Percentiles rank a stretch among this genome's conserved stretches.
These are phyloP conservation scores for Allygus modestus DNA, from an alignment of 2,888 invertebrate genomes.

Conservation along the genomic window DNA sequence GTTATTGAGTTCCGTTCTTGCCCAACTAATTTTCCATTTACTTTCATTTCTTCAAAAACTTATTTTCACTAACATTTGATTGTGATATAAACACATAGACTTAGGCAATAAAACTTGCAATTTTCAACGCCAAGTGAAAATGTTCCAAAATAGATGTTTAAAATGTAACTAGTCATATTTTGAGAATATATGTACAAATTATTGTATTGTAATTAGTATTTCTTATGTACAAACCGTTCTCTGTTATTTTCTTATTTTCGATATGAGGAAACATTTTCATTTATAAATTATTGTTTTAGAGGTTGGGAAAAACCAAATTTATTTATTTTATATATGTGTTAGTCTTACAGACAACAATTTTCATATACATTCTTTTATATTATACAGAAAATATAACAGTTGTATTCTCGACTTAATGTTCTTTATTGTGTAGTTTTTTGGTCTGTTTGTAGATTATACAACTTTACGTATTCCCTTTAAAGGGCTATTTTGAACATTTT, in stretches of 20 bases:
- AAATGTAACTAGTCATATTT: conserved; percentile 54
- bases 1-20: not conserved
- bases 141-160: conserved; percentile 49
- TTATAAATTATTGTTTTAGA: conserved; percentile 23
- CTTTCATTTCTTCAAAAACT: conserved; percentile 1
- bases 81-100: conserved; percentile 45
- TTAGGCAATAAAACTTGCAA: conserved; percentile 56
- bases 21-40: not conserved
- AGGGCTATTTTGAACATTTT: too few species aligned
- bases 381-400: conserved; percentile 28
- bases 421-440: not conserved
- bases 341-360: not conserved
- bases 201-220: conserved; percentile 54
- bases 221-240: conserved; percentile 39
- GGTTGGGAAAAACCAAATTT: conserved; percentile 2
- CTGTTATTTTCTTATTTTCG: not conserved
- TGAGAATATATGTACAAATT: conserved; percentile 52
- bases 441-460: too few species aligned
- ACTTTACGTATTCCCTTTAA: not conserved
- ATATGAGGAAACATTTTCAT: not conserved
- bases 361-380: conserved; percentile 23
- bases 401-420: not conserved
- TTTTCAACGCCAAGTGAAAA: conserved; percentile 40
- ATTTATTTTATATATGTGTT: conserved; percentile 16
- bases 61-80: conserved; percentile 29